Base-by-base conservation (phyloP, 1,140 invertebrate genomes). In the Lucilia sericata region DNA sequence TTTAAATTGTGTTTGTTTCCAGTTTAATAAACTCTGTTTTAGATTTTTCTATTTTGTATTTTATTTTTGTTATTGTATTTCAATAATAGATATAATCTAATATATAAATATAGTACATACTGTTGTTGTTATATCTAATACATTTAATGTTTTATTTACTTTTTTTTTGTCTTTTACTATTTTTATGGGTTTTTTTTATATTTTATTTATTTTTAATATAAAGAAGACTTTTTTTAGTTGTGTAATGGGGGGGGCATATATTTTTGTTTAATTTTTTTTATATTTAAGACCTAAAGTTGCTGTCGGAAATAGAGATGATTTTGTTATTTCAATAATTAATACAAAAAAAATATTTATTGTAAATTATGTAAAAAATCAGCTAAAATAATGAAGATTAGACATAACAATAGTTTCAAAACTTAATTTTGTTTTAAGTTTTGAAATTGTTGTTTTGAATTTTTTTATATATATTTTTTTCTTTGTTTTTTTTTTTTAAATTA, bases 51-150 rank as follows among this genome's bases (percentile, higher is more conserved):
- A 60, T 60, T 60, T 60, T 60, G 55, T 60, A 60, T 17, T 30
- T 30, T 30, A 30, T 30, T 30, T 30, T 30, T 30, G 1, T 30
- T 30, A 30, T 30, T 30, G 25, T 30, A 30, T 30, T 30, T 60
- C 55, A 17, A 60, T 60, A 60, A 60, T 60, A 60, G 55, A 60
- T 60, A 60, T 55, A 14, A 12, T 60, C 55, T 60, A n/a, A 60
- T 17, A n/a, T 60, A n/a, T 60, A 60, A 7, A 60, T 60, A 60
- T 17, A 17, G 55, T 60, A 60, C n/a, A 60, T 60, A 60, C 55
- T 60, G 55, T n/a, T 60, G 51, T n/a, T 60, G 14, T 60, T 60
- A 60, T n/a, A 14, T 60, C 55, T 60, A 60, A 60, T 60, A 60
- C 55, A 60, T 60, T 60, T 60, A 60, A 60, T 60, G 55, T 60